Evolutionary conservation across 2,888 invertebrate genomes (phyloP).

Genomic region (Sipha maydis): DNA sequence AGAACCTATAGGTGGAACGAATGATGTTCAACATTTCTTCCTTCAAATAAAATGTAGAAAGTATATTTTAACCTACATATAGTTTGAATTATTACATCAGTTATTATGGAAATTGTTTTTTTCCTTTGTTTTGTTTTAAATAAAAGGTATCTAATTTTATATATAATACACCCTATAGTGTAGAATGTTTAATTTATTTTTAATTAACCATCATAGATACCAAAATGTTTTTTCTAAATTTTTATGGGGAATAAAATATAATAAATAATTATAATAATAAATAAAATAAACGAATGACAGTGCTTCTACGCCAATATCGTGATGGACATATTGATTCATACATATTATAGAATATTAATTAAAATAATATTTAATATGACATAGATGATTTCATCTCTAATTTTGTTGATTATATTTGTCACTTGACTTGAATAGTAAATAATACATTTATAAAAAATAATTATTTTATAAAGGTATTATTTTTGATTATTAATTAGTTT

Average conservation of each 20-base stretch:
- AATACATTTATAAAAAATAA: too few species aligned
- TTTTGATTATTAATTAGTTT: not conserved
- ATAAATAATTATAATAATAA: too few species aligned
- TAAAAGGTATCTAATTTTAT: not conserved
- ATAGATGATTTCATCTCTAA: slow-evolving; percentile 18
- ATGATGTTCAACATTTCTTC: slow-evolving; percentile 23
- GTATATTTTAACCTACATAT: slow-evolving; percentile 42
- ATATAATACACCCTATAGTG: not conserved
- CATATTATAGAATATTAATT: slow-evolving; percentile 28
- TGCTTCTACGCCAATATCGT: not conserved
- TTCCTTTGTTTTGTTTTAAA: not conserved
- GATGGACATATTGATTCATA: slow-evolving; percentile 1
- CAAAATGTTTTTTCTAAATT: not conserved
- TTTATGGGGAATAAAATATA: not conserved
- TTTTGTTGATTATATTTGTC: not conserved
- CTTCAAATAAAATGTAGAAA: slow-evolving; percentile 37
- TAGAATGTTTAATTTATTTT: not conserved
- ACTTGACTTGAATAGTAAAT: slow-evolving; percentile 29
- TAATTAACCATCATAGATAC: not conserved
- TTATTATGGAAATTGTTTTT: slow-evolving; percentile 39
- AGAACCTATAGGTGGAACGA: not conserved
- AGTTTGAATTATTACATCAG: slow-evolving; percentile 36
- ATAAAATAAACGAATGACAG: not conserved
- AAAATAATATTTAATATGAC: not conserved
- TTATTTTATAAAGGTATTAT: not conserved